phyloP scores from a whole-genome alignment of 2,888 invertebrate genomes.

The Hoplodrina ambigua region DNA sequence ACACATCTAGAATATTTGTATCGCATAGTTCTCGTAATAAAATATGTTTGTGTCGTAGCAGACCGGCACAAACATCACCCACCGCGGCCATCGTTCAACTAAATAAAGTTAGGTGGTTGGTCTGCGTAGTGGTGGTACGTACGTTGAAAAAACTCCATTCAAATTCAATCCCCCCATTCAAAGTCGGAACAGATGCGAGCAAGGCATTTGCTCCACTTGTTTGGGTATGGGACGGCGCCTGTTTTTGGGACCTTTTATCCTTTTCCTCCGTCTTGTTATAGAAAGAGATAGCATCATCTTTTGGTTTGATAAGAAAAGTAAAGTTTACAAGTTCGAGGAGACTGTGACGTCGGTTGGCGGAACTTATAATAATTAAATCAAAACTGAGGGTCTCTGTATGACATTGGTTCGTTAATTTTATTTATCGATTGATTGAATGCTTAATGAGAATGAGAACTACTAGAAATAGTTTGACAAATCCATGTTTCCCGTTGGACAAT shows the following conservation, averaged over 20 bases:
- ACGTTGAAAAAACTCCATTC: constrained; percentile 67
- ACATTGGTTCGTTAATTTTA: constrained; percentile 2
- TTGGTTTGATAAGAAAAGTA: constrained; percentile 47
- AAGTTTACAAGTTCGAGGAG: constrained; percentile 34
- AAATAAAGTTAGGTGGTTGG: constrained; percentile 32
- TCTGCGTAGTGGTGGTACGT: background rate
- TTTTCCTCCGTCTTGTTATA: constrained; percentile 19
- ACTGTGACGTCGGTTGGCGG: constrained; percentile 8
- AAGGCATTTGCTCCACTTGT: constrained; percentile 49
- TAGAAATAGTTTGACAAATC: background rate
- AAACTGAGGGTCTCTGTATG: constrained; percentile 6
- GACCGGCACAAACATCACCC: constrained; percentile 90
- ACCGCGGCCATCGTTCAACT: constrained; percentile 89
- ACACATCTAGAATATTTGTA: constrained; percentile 91
- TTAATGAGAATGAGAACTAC: background rate
- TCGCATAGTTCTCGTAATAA: constrained; percentile 91
- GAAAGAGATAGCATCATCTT: constrained; percentile 33
- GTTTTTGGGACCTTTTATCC: constrained; percentile 49
- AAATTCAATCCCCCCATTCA: constrained; percentile 59
- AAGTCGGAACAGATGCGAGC: constrained; percentile 69
- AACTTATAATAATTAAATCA: constrained; percentile 1
- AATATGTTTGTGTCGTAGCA: constrained; percentile 91
- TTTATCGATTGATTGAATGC: background rate
- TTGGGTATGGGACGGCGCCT: constrained; percentile 53
- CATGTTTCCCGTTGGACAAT: too few relatives aligned